These are phyloP conservation scores for Istiophorus platypterus DNA, from an alignment of 2,113 vertebrate species.

Conservation along the genomic window DNA sequence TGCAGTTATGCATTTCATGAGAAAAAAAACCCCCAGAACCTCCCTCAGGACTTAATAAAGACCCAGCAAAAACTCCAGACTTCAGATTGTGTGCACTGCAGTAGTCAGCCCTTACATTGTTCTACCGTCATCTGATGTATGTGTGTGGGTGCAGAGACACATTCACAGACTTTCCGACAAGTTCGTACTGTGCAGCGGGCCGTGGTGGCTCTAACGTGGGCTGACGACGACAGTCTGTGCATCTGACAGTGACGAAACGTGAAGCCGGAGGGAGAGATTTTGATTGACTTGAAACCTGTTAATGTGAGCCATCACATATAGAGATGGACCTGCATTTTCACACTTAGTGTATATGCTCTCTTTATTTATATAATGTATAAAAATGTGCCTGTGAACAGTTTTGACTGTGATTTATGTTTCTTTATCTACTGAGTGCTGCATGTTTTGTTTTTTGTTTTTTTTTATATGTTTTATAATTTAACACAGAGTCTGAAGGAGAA, in stretches of 20 bases:
- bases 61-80: conserved; percentile 2
- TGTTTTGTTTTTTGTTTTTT: not conserved
- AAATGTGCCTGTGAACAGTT: not conserved
- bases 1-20: not conserved
- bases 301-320: conserved; percentile 53
- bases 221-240: conserved; percentile 52
- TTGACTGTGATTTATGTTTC: not conserved
- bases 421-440: not conserved
- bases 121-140: conserved; percentile 9
- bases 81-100: conserved; percentile 1
- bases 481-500: conserved; percentile 1
- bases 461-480: not conserved
- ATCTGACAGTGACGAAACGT: conserved; percentile 61
- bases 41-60: not conserved
- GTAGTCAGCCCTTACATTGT: conserved; percentile 20
- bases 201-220: conserved; percentile 22
- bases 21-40: not conserved
- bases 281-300: conserved; percentile 56
- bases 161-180: conserved; percentile 23
- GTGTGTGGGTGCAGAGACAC: conserved; percentile 17
- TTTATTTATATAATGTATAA: not conserved
- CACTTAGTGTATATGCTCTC: not conserved
- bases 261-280: conserved; percentile 32
- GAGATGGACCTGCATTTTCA: conserved; percentile 48
- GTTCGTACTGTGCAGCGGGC: conserved; percentile 21